Conservation (phyloP, 1,140 invertebrate genomes). For the Cyphomyrmex costatus region DNA sequence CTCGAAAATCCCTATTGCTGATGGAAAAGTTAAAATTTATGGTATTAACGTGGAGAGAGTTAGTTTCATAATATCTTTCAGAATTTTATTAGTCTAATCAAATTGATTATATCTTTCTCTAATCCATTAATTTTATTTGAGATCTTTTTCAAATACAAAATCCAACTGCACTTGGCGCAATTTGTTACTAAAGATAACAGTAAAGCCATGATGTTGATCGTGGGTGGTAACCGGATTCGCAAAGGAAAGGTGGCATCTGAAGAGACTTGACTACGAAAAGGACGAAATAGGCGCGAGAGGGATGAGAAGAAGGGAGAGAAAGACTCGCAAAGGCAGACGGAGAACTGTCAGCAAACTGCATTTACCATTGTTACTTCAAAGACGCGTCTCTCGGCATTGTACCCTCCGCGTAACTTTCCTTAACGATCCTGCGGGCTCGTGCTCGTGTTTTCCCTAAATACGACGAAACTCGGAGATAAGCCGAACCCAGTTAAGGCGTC, state of each 20-base stretch:
- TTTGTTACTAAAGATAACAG: neutral
- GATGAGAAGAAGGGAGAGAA: neutral
- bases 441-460: constrained; percentile 75
- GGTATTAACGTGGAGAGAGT: too few relatives aligned
- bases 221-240: neutral
- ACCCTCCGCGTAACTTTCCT: constrained; percentile 68
- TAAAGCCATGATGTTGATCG: constrained; percentile 17
- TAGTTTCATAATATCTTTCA: neutral
- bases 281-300: neutral
- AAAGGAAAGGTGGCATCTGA: constrained; percentile 1
- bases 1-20: too few relatives aligned
- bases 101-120: neutral
- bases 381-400: constrained; percentile 62
- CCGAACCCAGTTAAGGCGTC: constrained; percentile 74
- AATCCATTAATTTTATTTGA: constrained; percentile 8
- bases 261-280: constrained; percentile 45
- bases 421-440: constrained; percentile 74
- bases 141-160: neutral
- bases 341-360: constrained; percentile 78
- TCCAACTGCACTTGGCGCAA: neutral
- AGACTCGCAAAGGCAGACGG: constrained; percentile 53
- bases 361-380: constrained; percentile 76
- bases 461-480: constrained; percentile 75
- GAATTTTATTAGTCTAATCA: neutral
- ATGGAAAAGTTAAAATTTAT: too few relatives aligned